A percentile compares a stretch with the other conserved stretches of the same genome.
phyloP scores from a whole-genome alignment of 2,888 invertebrate genomes.

The Brachylomia viminalis region DNA sequence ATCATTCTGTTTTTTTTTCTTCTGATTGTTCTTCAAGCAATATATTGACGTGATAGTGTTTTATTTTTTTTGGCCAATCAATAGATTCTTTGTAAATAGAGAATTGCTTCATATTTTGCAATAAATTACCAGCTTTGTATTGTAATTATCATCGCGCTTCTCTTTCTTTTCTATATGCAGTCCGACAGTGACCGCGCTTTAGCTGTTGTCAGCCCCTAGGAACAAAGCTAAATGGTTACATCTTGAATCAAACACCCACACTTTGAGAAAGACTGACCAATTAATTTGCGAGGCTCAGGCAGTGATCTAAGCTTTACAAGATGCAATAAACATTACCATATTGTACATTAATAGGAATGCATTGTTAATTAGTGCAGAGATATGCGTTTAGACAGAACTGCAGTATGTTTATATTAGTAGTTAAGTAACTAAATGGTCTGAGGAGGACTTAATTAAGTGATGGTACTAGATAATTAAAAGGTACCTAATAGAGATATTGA shows the following conservation, averaged over 20 bases:
- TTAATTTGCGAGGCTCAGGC: neutral
- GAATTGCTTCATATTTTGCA: no score
- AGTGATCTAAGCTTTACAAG: conserved; percentile 17
- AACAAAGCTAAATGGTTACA: neutral
- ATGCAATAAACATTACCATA: conserved; percentile 10
- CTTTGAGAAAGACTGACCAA: neutral
- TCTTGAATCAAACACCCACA: neutral
- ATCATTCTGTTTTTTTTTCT: no score
- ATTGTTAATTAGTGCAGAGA: conserved; percentile 28
- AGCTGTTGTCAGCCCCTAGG: no score
- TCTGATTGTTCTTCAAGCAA: no score
- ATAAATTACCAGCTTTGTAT: no score
- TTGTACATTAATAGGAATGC: conserved; percentile 39
- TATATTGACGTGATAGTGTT: no score
- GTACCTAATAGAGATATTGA: neutral
- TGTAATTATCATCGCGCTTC: no score
- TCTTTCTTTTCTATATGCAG: no score
- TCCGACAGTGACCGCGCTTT: no score
- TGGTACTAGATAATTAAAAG: neutral
- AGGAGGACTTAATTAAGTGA: neutral
- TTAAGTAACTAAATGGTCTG: neutral
- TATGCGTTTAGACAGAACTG: neutral
- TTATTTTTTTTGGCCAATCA: no score
- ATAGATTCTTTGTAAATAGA: no score
- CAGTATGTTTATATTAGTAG: conserved; percentile 21